A percentile compares a stretch with the other conserved stretches of the same genome.
These are phyloP conservation scores for Poeciliopsis presidionis DNA, from an alignment of 2,797 vertebrate genomes.

Conservation along the genomic window DNA sequence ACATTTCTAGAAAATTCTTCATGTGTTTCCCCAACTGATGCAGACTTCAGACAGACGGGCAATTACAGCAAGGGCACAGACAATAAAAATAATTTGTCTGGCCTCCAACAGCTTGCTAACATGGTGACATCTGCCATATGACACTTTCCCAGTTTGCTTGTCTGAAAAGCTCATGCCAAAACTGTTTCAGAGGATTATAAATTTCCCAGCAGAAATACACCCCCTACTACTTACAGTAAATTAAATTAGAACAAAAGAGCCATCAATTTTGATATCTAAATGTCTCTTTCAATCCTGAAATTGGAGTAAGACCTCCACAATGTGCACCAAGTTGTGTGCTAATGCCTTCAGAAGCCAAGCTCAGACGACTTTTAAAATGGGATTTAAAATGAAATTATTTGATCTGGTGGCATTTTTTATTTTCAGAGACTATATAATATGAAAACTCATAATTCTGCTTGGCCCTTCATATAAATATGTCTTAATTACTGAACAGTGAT, in stretches of 20 bases:
- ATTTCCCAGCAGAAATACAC: neutral
- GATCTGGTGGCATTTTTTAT: neutral
- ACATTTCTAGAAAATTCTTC: slow-evolving; percentile 37
- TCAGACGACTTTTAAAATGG: neutral
- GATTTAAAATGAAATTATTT: neutral
- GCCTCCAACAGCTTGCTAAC: slow-evolving; percentile 1
- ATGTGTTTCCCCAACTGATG: slow-evolving; percentile 25
- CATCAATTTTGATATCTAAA: neutral
- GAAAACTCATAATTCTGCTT: neutral
- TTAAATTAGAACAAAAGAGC: slow-evolving; percentile 3
- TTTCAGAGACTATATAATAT: neutral
- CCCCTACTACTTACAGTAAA: neutral
- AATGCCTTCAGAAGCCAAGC: neutral
- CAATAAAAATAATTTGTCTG: slow-evolving; percentile 22
- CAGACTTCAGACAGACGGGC: slow-evolving; percentile 21
- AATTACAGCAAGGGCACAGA: slow-evolving; percentile 32
- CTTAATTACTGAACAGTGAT: neutral
- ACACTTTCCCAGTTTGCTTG: neutral
- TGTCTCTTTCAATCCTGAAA: slow-evolving; percentile 1
- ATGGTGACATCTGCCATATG: slow-evolving; percentile 5
- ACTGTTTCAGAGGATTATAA: neutral
- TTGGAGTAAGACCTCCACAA: neutral
- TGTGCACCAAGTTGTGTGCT: neutral
- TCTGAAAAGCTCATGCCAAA: neutral
- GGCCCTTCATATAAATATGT: neutral